Base-by-base conservation (phyloP, 2,113 vertebrate genomes). In the Paedocypris sp. region DNA sequence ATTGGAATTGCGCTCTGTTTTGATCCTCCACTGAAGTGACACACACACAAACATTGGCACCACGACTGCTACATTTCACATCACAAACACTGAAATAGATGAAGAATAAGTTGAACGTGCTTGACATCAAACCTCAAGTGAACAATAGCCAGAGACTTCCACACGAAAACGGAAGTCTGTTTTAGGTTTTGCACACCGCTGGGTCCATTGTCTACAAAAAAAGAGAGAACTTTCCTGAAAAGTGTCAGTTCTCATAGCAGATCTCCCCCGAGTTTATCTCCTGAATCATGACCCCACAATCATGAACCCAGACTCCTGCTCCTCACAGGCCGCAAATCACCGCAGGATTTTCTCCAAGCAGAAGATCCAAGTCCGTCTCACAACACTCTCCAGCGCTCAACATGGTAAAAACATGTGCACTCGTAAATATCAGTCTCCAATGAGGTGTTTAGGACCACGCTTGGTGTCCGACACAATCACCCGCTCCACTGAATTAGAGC, bases 221-320 rank as follows among this genome's bases (percentile, higher is more conserved):
- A 54, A 8, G 19, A 18, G 9, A 18, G 10, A 41, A 19, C 23
- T 29, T 13, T 12, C 12, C 35, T 62, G 9, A 51, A 62, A 28
- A 31, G 6, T 38, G 36, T 49, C 20, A 19, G 18, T 18, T 42
- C 33, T 33, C 26, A 43, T 7, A 19, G 54, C 31, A 45, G 38
- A 35, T 42, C 12, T 32, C 35, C 23, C 56, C 45, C 38, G 49
- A 36, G 48, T 56, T 64, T 68, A 50, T 20, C 35, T 39, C 33
- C 32, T 68, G 66, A 68, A 58, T 69, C 41, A 54, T 25, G 26
- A 29, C 13, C 29, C 49, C 12, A n/a, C n/a, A n/a, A n/a, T n/a
- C n/a, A n/a, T n/a, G 36, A 56, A 56, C 53, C 36, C 32, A 33
- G 48, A 56, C 45, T 5, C 15, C 20, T 53, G 33, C 28, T 16